These are phyloP conservation scores for Oncopodura yosiiana DNA, from an alignment of 1,140 invertebrate genomes.

Conservation along the genomic window DNA sequence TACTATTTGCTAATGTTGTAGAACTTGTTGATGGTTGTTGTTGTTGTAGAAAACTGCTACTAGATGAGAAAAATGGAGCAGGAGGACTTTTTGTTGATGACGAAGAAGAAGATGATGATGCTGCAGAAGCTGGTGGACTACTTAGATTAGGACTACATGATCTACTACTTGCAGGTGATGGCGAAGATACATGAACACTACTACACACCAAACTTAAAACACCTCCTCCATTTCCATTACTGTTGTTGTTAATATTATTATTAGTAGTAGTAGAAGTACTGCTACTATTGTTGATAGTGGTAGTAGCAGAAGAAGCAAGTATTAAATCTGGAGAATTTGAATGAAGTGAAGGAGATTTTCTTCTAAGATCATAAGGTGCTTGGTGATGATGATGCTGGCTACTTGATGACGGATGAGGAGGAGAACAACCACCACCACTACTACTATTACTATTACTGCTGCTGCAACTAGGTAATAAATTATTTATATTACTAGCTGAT, in stretches of 20 bases:
- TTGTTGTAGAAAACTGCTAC: constrained; percentile 38
- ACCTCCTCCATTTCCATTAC: not conserved
- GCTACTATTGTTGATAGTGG: not conserved
- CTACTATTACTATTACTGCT: constrained; percentile 3
- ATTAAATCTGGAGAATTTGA: not conserved
- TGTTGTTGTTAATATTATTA: not conserved
- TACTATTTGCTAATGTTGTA: constrained; percentile 28
- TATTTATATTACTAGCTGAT: constrained; percentile 9
- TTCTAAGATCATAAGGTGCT: constrained; percentile 70
- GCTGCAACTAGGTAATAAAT: constrained; percentile 31
- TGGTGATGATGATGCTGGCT: constrained; percentile 53
- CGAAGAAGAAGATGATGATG: constrained; percentile 16
- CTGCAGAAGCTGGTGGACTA: constrained; percentile 11
- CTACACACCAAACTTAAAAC: not conserved
- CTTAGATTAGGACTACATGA: constrained; percentile 8
- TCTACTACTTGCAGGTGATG: constrained; percentile 1
- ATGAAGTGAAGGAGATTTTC: constrained; percentile 54
- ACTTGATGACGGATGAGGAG: not conserved
- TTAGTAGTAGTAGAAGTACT: constrained; percentile 9
- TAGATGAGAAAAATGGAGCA: constrained; percentile 37
- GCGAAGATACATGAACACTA: not conserved
- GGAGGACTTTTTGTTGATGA: constrained; percentile 8
- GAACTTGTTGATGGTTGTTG: constrained; percentile 37
- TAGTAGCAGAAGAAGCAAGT: constrained; percentile 1
- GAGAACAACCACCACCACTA: not conserved